Conservation (phyloP, 2,797 vertebrate genomes). For the Atherinosoma microstoma region DNA sequence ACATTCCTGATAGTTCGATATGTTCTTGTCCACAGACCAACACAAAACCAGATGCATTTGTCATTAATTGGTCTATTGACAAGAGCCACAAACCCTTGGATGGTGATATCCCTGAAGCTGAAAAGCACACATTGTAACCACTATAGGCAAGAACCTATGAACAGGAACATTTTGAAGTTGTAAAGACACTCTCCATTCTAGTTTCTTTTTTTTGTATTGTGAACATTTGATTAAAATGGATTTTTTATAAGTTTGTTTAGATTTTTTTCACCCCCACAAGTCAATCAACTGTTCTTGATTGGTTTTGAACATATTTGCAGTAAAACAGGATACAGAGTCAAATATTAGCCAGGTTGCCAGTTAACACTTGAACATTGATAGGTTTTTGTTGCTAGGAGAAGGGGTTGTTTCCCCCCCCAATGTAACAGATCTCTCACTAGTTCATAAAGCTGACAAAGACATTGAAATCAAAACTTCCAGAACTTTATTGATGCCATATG, state of each 20-base stretch:
- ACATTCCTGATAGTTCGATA: conserved; percentile 58
- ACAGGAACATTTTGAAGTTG: conserved; percentile 46
- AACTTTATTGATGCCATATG: conserved; percentile 77
- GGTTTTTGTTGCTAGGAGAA: too few relatives aligned
- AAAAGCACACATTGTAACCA: conserved; percentile 61
- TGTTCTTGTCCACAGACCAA: conserved; percentile 20
- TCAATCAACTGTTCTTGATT: background rate
- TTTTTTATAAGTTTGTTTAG: conserved; percentile 53
- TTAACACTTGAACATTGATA: too few relatives aligned
- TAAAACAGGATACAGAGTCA: too few relatives aligned
- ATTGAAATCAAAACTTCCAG: conserved; percentile 74
- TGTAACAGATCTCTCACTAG: background rate
- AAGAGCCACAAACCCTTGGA: conserved; percentile 2
- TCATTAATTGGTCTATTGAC: conserved; percentile 28
- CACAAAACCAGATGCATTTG: conserved; percentile 14
- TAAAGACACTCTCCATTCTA: conserved; percentile 68
- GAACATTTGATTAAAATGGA: conserved; percentile 84
- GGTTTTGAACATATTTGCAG: too few relatives aligned
- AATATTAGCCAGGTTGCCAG: background rate
- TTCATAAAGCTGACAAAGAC: conserved; percentile 31
- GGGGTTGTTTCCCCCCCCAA: too few relatives aligned
- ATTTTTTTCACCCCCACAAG: background rate
- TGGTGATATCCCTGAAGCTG: conserved; percentile 31
- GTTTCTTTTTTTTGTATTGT: conserved; percentile 76
- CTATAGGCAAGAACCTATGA: conserved; percentile 53